These are phyloP conservation scores for Todiramphus chloris DNA, from an alignment of 2,113 vertebrate species.

Conservation along the genomic window DNA sequence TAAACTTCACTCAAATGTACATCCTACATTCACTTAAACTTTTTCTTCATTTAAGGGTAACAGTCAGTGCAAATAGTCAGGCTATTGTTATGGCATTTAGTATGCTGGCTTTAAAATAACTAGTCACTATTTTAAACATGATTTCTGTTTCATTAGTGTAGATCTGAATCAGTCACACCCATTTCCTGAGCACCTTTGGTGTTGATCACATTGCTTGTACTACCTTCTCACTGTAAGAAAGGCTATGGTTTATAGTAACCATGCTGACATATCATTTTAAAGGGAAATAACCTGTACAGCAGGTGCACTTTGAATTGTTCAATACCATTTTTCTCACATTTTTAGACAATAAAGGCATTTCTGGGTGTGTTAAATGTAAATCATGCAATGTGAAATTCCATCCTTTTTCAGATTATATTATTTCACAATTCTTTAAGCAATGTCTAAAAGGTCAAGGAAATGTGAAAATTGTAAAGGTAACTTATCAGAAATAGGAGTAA, in stretches of 20 bases:
- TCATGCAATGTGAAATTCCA: not conserved
- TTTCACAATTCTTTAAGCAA: conserved; percentile 43
- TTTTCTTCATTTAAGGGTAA: not conserved
- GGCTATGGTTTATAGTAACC: not conserved
- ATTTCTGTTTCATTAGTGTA: not conserved
- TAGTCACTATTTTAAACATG: not conserved
- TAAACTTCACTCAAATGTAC: not conserved
- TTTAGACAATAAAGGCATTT: not conserved
- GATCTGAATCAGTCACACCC: not conserved
- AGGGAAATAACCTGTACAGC: not conserved
- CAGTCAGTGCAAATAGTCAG: not conserved
- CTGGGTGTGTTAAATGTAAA: not conserved
- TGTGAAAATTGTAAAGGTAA: conserved; percentile 1
- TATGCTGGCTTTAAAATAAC: not conserved
- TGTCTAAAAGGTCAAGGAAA: not conserved
- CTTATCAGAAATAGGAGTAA: conserved; percentile 5
- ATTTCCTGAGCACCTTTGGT: not conserved
- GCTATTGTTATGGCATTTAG: not conserved
- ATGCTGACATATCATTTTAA: not conserved
- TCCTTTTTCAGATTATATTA: not conserved
- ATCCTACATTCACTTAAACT: not conserved
- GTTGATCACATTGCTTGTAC: not conserved
- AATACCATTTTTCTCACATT: conserved; percentile 22
- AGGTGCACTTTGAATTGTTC: not conserved
- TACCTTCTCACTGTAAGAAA: not conserved